Conservation (phyloP, 2,888 invertebrate genomes). For the Notocelia uddmanniana region DNA sequence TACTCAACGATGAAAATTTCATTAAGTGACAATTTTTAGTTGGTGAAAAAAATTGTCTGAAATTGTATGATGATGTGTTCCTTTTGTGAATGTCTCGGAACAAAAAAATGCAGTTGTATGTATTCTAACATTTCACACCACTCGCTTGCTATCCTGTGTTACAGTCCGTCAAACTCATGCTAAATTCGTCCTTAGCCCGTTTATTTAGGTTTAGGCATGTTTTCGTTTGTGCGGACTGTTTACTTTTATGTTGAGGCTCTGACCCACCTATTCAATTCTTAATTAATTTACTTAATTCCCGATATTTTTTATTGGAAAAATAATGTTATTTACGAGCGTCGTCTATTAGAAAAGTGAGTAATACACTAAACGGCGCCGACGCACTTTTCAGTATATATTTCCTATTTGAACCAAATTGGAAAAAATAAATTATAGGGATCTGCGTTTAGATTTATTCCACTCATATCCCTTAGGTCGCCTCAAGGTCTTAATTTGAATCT, state of each 20-base stretch:
- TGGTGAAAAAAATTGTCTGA: not conserved
- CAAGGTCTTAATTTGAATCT: slow-evolving; percentile 8
- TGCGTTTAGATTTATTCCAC: not conserved
- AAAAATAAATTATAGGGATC: not conserved
- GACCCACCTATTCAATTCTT: slow-evolving; percentile 12
- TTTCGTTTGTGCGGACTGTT: slow-evolving; percentile 34
- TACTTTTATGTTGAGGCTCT: slow-evolving; percentile 13
- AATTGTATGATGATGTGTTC: not conserved
- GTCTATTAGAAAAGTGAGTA: not conserved
- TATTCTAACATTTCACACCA: slow-evolving; percentile 17
- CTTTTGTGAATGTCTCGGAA: not conserved
- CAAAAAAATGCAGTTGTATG: not conserved
- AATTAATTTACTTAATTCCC: not conserved
- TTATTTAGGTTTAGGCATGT: slow-evolving; percentile 33
- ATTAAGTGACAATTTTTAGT: not conserved
- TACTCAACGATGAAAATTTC: not conserved
- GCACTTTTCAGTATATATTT: not conserved
- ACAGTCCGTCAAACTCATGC: slow-evolving; percentile 33
- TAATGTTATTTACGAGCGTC: not conserved
- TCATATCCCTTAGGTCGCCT: not conserved
- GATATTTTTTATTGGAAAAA: not conserved
- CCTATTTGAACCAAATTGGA: not conserved
- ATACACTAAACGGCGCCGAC: not conserved
- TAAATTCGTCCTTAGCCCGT: slow-evolving; percentile 38
- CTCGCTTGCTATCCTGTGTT: not conserved